phyloP scores from a whole-genome alignment of 2,888 invertebrate genomes.

The Acanthosepion esculentum region DNA sequence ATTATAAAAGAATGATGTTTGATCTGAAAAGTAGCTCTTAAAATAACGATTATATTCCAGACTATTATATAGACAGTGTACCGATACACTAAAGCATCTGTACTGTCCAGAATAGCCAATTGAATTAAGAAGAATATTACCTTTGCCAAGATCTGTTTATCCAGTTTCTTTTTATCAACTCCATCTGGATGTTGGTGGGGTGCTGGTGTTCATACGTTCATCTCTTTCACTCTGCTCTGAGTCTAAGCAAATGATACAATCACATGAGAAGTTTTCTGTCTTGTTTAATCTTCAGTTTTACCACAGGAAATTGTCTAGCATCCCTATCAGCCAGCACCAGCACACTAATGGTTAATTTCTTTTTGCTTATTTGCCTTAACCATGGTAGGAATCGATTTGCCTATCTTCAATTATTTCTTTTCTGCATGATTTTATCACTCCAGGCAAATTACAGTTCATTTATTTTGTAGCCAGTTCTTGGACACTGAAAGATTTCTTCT shows the following conservation, averaged over 20 bases:
- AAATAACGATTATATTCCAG: neutral
- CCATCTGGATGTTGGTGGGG: neutral
- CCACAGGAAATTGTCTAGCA: neutral
- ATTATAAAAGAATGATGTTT: too few species aligned
- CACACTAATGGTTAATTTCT: neutral
- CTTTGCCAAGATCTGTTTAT: neutral
- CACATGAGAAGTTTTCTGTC: neutral
- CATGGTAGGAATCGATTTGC: neutral
- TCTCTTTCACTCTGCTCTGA: neutral
- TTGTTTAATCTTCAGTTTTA: neutral
- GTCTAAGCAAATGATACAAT: neutral
- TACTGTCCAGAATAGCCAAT: neutral
- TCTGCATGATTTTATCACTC: neutral
- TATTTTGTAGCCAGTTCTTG: neutral
- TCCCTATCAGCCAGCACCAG: neutral
- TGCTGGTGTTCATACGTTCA: too few species aligned
- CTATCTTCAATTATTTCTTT: neutral
- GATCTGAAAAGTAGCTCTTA: too few species aligned
- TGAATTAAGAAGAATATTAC: neutral
- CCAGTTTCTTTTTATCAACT: neutral
- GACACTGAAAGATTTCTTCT: neutral
- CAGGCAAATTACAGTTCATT: neutral
- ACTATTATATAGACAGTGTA: neutral
- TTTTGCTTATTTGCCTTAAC: neutral
- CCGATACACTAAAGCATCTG: neutral